phyloP scores from a whole-genome alignment of 2,888 invertebrate genomes.

The Belgica antarctica region DNA sequence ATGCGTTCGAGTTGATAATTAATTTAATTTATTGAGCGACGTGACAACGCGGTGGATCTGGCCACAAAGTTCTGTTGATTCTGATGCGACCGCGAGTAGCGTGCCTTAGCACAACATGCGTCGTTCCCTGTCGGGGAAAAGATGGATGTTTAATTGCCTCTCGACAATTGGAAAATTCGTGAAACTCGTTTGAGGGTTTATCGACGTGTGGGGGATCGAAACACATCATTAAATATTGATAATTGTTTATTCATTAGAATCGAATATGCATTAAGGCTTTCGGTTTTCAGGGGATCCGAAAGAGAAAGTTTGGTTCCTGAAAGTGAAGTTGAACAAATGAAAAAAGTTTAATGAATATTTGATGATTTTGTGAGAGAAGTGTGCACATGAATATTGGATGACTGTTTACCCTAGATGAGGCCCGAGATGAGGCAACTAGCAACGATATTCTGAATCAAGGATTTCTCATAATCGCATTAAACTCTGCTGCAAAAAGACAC shows the following conservation, averaged over 20 bases:
- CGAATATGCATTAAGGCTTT: background rate
- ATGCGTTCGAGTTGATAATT: slow-evolving; percentile 10
- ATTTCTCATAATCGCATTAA: slow-evolving; percentile 34
- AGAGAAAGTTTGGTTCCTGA: background rate
- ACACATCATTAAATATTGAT: slow-evolving; percentile 18
- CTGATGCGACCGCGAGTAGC: background rate
- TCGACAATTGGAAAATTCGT: slow-evolving; percentile 9
- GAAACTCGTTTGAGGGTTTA: slow-evolving; percentile 20
- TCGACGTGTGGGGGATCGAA: background rate
- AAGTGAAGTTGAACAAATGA: slow-evolving; percentile 22
- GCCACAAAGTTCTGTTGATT: background rate
- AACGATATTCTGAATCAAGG: too few species aligned
- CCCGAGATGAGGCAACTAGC: slow-evolving; percentile 7
- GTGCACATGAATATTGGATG: slow-evolving; percentile 27
- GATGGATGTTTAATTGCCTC: slow-evolving; percentile 28
- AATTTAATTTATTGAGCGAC: slow-evolving; percentile 17
- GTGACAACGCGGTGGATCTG: slow-evolving; percentile 10
- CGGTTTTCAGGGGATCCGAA: background rate
- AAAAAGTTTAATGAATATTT: slow-evolving; percentile 36
- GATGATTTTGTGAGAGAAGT: background rate
- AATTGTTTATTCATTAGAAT: background rate
- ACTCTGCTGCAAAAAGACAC: slow-evolving; percentile 8
- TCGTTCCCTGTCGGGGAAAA: background rate
- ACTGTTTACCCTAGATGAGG: background rate
- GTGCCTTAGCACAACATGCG: background rate